Base-by-base conservation (phyloP, 2,888 invertebrate genomes). In the Tillus elongatus region DNA sequence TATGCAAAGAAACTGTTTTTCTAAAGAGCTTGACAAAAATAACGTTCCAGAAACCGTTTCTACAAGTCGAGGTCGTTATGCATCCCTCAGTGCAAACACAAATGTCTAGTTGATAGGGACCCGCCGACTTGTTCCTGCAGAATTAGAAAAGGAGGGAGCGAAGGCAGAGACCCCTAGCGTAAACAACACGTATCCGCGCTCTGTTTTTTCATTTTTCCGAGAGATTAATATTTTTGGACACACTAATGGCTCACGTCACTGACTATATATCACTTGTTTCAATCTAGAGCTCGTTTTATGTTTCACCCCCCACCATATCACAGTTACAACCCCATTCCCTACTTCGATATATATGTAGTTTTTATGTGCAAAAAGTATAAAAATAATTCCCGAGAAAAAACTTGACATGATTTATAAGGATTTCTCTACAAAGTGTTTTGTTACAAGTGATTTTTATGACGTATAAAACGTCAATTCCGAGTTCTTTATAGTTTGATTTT, bases 221-320 rank as follows among this genome's bases (percentile, higher is more conserved):
- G 65, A 67, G 66, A 67, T 67, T 67, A 67, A 67, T 67, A 67
- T 67, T 67, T 67, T 66, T 53, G 65, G 67, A 67, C 67, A 66
- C 64, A 62, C 65, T 67, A 67, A 67, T 67, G 66, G 66, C 60
- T 61, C 61, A 63, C 64, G 66, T 67, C 67, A 64, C 62, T 62
- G 63, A 59, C 66, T 61, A 67, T 67, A 67, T 66, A 67, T 67
- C 67, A 67, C 66, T 65, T 64, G 65, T 66, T 65, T 65, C 67
- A 66, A 66, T 67, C 65, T 66, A 66, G 64, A 61, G 54, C 61
- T 58, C 64, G 66, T 65, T 66, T 67, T 67, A 66, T 64, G 64
- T 65, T 65, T 64, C 65, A 57, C 50, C 51, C 50, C 52, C 50
- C 45, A 48, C 43, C 38, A 12, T 16, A 2, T 24, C 4, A 4